These are phyloP conservation scores for Liolophura sinensis DNA, from an alignment of 1,140 invertebrate species.

Conservation along the genomic window DNA sequence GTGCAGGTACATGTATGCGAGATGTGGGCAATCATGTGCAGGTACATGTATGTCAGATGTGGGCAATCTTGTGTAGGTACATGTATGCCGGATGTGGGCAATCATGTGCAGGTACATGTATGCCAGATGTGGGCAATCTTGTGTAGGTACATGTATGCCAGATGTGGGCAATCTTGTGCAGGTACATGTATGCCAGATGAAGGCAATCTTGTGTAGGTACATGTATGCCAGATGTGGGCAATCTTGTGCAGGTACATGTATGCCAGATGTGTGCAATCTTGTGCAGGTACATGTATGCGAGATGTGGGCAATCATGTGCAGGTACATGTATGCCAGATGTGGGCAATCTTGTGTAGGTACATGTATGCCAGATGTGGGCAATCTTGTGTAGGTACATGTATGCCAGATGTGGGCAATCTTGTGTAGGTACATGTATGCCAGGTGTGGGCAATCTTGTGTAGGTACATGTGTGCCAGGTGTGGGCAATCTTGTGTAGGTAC, in stretches of 20 bases:
- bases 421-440: background rate
- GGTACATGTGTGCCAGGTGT: background rate
- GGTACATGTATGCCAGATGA: background rate
- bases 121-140: background rate
- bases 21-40: background rate
- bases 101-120: background rate
- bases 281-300: background rate
- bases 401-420: background rate
- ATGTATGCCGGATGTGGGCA: background rate
- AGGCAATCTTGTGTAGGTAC: background rate
- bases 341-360: background rate
- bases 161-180: background rate
- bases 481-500: background rate
- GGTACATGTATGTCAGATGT: background rate
- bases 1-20: background rate
- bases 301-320: background rate
- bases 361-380: background rate
- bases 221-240: background rate
- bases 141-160: background rate
- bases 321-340: background rate
- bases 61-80: background rate
- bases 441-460: background rate
- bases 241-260: background rate
- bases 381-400: background rate
- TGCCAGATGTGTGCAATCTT: background rate